Conservation (phyloP, 2,888 invertebrate genomes). For the Harpalus rubripes region DNA sequence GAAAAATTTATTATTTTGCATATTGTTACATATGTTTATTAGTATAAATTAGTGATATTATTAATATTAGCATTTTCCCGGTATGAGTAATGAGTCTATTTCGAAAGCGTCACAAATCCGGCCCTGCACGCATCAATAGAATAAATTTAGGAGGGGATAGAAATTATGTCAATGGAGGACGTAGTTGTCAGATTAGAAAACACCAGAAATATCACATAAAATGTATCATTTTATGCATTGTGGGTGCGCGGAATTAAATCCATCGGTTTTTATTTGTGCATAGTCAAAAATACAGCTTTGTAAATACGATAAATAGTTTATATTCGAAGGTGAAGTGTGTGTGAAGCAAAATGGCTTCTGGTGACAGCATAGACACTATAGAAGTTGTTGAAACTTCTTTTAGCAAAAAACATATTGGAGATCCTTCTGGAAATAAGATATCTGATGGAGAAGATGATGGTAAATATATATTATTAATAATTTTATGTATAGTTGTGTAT, state of each 20-base stretch:
- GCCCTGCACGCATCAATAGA: constrained; percentile 62
- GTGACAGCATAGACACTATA: constrained; percentile 88
- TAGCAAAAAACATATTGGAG: constrained; percentile 81
- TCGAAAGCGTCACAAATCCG: constrained; percentile 39
- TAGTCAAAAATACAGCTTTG: constrained; percentile 40
- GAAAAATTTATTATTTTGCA: no score
- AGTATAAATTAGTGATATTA: no score
- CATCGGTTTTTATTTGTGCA: constrained; percentile 53
- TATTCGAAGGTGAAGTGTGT: constrained; percentile 37
- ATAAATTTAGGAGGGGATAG: constrained; percentile 71
- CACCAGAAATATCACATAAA: constrained; percentile 61
- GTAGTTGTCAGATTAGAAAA: constrained; percentile 74
- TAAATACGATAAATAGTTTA: constrained; percentile 28
- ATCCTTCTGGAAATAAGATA: constrained; percentile 80
- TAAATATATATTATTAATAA: constrained; percentile 72
- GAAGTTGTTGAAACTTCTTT: constrained; percentile 86
- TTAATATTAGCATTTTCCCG: no score
- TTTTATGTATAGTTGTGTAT: not conserved
- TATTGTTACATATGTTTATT: no score
- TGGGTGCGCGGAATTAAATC: constrained; percentile 55
- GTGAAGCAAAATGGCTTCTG: constrained; percentile 86
- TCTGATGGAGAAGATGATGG: constrained; percentile 82
- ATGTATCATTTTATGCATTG: constrained; percentile 53
- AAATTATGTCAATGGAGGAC: constrained; percentile 75
- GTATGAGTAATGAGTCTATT: not conserved